phyloP scores from a whole-genome alignment of 2,888 invertebrate species.

The Sinohyriopsis cumingii region DNA sequence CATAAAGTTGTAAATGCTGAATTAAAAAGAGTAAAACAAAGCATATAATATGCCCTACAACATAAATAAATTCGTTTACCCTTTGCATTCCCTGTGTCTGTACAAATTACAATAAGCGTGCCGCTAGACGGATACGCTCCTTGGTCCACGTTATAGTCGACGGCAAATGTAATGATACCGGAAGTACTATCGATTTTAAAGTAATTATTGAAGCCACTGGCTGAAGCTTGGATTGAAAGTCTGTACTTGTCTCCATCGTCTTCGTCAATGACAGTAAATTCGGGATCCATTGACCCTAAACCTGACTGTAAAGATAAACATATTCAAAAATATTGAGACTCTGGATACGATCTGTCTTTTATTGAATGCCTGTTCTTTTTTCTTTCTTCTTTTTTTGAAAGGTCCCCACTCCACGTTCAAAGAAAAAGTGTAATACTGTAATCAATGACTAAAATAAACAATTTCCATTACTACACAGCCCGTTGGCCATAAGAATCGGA shows the following conservation, averaged over 20 bases:
- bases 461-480: too few species aligned
- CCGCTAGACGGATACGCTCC: slow-evolving; percentile 23
- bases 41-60: too few species aligned
- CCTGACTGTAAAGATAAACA: slow-evolving; percentile 14
- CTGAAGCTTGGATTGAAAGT: slow-evolving; percentile 17
- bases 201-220: slow-evolving; percentile 16
- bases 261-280: slow-evolving; percentile 26
- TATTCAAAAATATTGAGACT: too few species aligned
- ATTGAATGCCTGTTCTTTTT: too few species aligned
- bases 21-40: too few species aligned
- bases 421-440: too few species aligned
- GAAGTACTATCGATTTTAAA: slow-evolving; percentile 29
- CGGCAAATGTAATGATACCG: slow-evolving; percentile 31
- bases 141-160: slow-evolving; percentile 38
- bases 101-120: slow-evolving; percentile 23
- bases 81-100: slow-evolving; percentile 24
- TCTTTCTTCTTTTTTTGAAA: too few species aligned
- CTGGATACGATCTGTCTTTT: too few species aligned
- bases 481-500: too few species aligned
- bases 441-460: too few species aligned
- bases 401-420: too few species aligned
- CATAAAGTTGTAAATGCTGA: too few species aligned
- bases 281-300: slow-evolving; percentile 17
- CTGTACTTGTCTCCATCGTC: slow-evolving; percentile 27
- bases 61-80: slow-evolving; percentile 6